These are phyloP conservation scores for Drosophila nigritarsus DNA, from an alignment of 2,888 invertebrate genomes.

Conservation along the genomic window DNA sequence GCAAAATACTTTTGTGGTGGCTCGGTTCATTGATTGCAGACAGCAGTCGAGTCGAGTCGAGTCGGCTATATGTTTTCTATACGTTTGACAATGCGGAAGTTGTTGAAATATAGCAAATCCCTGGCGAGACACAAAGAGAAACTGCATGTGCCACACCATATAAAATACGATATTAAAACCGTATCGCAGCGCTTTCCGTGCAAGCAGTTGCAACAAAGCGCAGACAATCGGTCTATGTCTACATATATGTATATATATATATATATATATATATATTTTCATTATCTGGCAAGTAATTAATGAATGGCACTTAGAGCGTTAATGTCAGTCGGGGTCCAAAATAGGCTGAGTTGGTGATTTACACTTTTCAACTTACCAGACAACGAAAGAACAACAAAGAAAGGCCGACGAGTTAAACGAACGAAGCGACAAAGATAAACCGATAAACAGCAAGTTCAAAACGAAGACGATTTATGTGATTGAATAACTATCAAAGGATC, in stretches of 20 bases:
- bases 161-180: slow-evolving; percentile 45
- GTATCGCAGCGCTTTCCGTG: slow-evolving; percentile 25
- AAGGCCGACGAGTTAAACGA: slow-evolving; percentile 30
- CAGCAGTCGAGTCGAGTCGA: slow-evolving; percentile 1
- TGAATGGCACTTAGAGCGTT: slow-evolving; percentile 61
- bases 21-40: slow-evolving; percentile 71
- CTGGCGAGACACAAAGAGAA: slow-evolving; percentile 73
- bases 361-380: slow-evolving; percentile 54
- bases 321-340: slow-evolving; percentile 31
- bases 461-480: slow-evolving; percentile 28
- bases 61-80: slow-evolving; percentile 47
- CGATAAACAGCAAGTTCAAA: slow-evolving; percentile 21
- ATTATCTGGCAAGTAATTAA: slow-evolving; percentile 67
- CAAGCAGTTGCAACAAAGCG: slow-evolving; percentile 71
- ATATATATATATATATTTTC: too few species aligned
- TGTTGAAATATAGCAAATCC: slow-evolving; percentile 75
- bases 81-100: slow-evolving; percentile 79
- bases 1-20: slow-evolving; percentile 42
- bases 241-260: slow-evolving; percentile 26
- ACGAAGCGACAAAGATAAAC: slow-evolving; percentile 41
- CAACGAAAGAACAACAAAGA: slow-evolving; percentile 7
- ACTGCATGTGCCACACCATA: slow-evolving; percentile 47
- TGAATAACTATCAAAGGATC: slow-evolving; percentile 55
- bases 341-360: slow-evolving; percentile 7
- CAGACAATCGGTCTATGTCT: slow-evolving; percentile 50